A percentile compares a stretch with the other conserved stretches of the same genome.
These are phyloP conservation scores for Philopotamus ludificatus DNA, from an alignment of 1,140 invertebrate genomes.

Conservation along the genomic window DNA sequence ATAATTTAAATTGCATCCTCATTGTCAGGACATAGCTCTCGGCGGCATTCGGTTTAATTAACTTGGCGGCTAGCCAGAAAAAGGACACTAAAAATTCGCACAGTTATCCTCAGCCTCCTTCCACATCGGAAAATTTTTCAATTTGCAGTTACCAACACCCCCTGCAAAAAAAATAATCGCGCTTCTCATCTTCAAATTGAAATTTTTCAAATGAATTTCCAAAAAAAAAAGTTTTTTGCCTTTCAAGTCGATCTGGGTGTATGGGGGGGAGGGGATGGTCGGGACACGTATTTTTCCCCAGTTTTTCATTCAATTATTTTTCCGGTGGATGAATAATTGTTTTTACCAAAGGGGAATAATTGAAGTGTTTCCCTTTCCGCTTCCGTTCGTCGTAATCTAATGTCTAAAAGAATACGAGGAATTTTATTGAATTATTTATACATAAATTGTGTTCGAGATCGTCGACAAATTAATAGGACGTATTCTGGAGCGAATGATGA, in stretches of 20 bases:
- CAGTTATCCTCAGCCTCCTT: conserved; percentile 24
- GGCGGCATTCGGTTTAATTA: conserved; percentile 29
- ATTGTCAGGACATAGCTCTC: conserved; percentile 13
- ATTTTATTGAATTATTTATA: too few relatives aligned
- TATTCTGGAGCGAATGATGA: too few relatives aligned
- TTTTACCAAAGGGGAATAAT: conserved; percentile 2
- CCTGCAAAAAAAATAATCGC: conserved; percentile 17
- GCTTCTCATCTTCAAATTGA: conserved; percentile 15
- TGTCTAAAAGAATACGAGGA: background rate
- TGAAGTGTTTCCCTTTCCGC: conserved; percentile 2
- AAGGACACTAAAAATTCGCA: conserved; percentile 12
- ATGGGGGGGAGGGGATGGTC: too few relatives aligned
- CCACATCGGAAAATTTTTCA: conserved; percentile 32
- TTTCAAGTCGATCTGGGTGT: background rate
- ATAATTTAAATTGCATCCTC: conserved; percentile 15
- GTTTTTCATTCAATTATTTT: conserved; percentile 20
- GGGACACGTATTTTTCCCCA: background rate
- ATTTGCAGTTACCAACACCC: conserved; percentile 34
- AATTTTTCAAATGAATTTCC: conserved; percentile 5
- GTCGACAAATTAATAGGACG: too few relatives aligned
- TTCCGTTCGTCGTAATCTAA: background rate
- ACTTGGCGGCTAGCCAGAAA: conserved; percentile 37
- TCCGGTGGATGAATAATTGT: conserved; percentile 18
- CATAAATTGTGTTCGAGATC: too few relatives aligned
- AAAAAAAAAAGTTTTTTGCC: background rate